Percentiles rank a stretch among this genome's conserved stretches.
phyloP scores from a whole-genome alignment of 2,888 invertebrate species.

The Slavum lentiscoides region DNA sequence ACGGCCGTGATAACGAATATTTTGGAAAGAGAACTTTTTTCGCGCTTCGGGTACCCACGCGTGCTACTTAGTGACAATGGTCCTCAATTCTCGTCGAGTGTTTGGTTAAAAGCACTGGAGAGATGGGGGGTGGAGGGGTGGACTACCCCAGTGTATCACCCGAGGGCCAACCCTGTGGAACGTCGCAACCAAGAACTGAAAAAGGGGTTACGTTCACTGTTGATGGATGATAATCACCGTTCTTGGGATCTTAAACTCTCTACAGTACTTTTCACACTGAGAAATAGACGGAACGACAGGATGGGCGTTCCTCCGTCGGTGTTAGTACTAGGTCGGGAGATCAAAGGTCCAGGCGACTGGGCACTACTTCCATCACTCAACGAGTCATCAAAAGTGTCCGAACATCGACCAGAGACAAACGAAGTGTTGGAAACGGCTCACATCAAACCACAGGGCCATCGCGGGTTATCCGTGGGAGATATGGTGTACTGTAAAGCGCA shows the following conservation, averaged over 20 bases:
- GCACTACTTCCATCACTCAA: neutral
- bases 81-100: too few relatives aligned
- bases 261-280: neutral
- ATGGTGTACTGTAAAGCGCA: neutral
- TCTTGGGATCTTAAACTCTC: neutral
- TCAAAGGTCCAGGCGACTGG: neutral
- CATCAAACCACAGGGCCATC: neutral
- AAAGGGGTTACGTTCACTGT: constrained; percentile 2
- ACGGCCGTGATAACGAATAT: too few relatives aligned
- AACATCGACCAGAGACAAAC: neutral
- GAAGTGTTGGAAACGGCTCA: neutral
- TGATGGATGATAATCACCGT: neutral
- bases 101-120: too few relatives aligned
- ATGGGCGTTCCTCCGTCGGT: neutral
- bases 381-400: too few relatives aligned
- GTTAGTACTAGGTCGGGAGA: neutral
- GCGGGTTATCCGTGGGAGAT: neutral
- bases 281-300: neutral
- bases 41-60: too few relatives aligned
- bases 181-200: neutral
- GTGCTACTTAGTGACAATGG: too few relatives aligned
- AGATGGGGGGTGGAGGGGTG: too few relatives aligned
- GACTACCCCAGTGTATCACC: neutral
- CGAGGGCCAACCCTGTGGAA: neutral
- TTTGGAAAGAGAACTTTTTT: too few relatives aligned